Evolutionary conservation across 2,797 vertebrate genomes (phyloP), one percentile per base, ranked within the genome.

Genomic region (Hydrocynus forskahlii): DNA sequence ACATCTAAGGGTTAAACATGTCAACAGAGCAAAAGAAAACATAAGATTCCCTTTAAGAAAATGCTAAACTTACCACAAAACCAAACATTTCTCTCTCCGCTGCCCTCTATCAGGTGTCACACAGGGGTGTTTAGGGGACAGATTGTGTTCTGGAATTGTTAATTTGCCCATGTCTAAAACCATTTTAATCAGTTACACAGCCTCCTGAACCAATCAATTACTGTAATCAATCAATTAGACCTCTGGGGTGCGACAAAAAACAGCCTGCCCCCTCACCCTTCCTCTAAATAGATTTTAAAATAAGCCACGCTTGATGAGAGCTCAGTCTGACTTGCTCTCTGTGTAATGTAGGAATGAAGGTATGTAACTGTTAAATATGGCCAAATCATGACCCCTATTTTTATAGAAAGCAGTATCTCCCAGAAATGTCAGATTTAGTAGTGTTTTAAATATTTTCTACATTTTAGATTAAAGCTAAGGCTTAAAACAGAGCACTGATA

Each of bases 301-400:
- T 45, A 80, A 70, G 81, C 86, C 88, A 87, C 89, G 91, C 88
- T 92, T 83, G 86, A 87, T 88, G 84, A 89, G 91, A 89, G 81
- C 19, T 63, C 79, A 76, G 84, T 85, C 88, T 78, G 78, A 84
- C 43, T 25, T 50, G 19, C 84, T 50, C 29, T 38, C 85, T 40
- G 81, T 87, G 70, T 60, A 54, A 6, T 7, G 7, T 2, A 29
- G 0, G 25, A 64, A 25, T 35, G 25, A 35, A 64, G 29, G 60
- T 4, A 14, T 59, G 55, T 19, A 59, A 59, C 21, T 55, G 29
- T 1, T 29, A 1, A 29, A 29, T 29, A 29, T 29, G 29, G 29
- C 3, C 29, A 29, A 29, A 29, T 1, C 29, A 29, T 29, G 3
- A 7, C 43, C 0, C 43, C 1, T 6, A 45, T 45, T 1, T 29